Evolutionary conservation across 2,888 invertebrate species (phyloP).

Genomic region (Formica aserva): DNA sequence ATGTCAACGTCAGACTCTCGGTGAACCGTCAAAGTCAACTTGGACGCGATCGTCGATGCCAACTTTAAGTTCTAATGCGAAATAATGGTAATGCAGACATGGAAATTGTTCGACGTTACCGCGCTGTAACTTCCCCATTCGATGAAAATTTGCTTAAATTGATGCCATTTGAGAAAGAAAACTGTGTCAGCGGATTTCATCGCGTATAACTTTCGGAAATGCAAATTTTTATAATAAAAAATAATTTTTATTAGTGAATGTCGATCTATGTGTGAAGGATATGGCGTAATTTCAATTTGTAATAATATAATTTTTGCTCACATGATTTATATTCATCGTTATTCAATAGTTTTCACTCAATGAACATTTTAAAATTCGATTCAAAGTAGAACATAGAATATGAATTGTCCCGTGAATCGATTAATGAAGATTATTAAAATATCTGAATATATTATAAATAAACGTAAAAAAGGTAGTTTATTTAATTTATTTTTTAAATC

Average conservation of each 20-base stretch:
- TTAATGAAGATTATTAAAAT: background rate
- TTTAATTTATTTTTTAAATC: background rate
- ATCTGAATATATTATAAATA: background rate
- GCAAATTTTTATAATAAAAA: background rate
- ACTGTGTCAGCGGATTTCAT: background rate
- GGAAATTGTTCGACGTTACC: constrained; percentile 21
- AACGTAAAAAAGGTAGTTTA: background rate
- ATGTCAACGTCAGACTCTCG: constrained; percentile 36
- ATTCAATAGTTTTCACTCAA: background rate
- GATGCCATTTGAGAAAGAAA: background rate
- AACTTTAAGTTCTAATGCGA: constrained; percentile 10
- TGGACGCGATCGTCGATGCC: background rate
- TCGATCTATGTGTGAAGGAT: background rate
- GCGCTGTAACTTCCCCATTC: background rate
- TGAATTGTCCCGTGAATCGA: background rate
- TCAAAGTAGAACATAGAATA: background rate
- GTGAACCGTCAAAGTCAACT: constrained; percentile 14
- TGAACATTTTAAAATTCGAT: constrained; percentile 4
- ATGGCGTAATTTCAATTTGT: background rate
- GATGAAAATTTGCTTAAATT: constrained; percentile 10
- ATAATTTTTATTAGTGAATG: background rate
- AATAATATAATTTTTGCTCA: background rate
- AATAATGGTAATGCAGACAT: constrained; percentile 15
- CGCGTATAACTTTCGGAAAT: background rate
- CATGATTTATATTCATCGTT: background rate